Evolutionary conservation across 2,797 vertebrate genomes (phyloP).

Genomic region (Pristis pectinata): DNA sequence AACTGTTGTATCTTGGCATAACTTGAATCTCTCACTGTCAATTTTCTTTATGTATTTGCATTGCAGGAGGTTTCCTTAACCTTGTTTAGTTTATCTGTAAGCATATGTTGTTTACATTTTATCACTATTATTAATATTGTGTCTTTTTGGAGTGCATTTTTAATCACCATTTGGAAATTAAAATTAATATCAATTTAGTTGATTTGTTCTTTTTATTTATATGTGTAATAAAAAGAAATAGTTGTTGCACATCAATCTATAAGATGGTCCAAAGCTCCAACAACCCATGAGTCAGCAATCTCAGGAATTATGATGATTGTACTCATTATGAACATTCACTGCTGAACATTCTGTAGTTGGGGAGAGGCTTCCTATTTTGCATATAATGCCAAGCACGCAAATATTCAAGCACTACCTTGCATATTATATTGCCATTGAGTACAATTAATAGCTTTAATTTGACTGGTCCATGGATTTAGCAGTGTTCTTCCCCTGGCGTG

Average conservation of each 20-base stretch:
- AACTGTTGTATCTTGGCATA: neutral
- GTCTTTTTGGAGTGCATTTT: neutral
- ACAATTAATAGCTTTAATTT: neutral
- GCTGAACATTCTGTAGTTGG: neutral
- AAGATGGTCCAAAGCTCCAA: neutral
- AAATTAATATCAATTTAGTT: neutral
- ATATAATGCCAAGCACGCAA: neutral
- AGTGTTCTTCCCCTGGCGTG: neutral
- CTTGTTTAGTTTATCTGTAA: neutral
- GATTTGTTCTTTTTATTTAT: neutral
- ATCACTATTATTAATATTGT: neutral
- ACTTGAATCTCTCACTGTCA: neutral
- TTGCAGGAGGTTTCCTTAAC: neutral
- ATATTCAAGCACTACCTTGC: neutral
- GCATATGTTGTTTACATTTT: neutral
- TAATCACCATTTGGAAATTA: neutral
- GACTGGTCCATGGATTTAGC: neutral
- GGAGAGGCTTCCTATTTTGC: neutral
- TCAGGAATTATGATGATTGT: neutral
- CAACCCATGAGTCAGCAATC: neutral
- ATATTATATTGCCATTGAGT: neutral
- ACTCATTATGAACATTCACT: neutral
- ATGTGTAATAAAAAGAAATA: neutral
- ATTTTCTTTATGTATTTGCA: neutral
- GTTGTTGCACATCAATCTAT: neutral